phyloP scores from a whole-genome alignment of 2,113 vertebrate genomes.

The Ammodytes dubius region DNA sequence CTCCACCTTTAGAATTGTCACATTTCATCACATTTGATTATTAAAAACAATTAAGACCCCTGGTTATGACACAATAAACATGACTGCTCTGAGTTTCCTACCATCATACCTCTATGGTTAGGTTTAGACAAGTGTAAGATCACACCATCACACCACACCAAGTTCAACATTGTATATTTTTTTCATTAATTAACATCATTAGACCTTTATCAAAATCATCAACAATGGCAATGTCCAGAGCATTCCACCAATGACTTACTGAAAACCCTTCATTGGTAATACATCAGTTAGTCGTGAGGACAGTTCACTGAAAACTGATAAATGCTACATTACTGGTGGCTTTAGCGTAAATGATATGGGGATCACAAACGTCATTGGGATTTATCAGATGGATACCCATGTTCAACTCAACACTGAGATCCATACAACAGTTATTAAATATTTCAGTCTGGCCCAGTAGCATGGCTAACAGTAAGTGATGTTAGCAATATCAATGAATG shows the following conservation, averaged over 20 bases:
- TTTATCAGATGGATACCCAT: neutral
- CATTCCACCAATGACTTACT: neutral
- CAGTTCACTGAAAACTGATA: neutral
- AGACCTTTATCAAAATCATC: neutral
- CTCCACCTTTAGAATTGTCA: too few relatives aligned
- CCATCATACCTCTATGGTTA: too few relatives aligned
- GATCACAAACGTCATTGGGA: neutral
- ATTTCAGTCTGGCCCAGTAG: neutral
- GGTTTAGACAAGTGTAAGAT: too few relatives aligned
- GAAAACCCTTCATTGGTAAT: neutral
- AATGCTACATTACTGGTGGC: neutral
- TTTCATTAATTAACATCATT: neutral
- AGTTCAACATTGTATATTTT: neutral
- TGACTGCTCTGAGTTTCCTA: too few relatives aligned
- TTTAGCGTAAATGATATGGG: neutral
- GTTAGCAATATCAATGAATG: neutral
- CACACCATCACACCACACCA: too few relatives aligned
- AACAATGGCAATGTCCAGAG: neutral
- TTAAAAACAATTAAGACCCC: too few relatives aligned
- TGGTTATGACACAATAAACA: too few relatives aligned
- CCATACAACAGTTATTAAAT: neutral
- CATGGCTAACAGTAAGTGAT: too few relatives aligned
- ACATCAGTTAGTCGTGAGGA: neutral
- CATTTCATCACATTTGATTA: too few relatives aligned
- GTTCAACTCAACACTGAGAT: neutral